phyloP scores from a whole-genome alignment of 2,797 vertebrate genomes.

The Eulemur albifrons region DNA sequence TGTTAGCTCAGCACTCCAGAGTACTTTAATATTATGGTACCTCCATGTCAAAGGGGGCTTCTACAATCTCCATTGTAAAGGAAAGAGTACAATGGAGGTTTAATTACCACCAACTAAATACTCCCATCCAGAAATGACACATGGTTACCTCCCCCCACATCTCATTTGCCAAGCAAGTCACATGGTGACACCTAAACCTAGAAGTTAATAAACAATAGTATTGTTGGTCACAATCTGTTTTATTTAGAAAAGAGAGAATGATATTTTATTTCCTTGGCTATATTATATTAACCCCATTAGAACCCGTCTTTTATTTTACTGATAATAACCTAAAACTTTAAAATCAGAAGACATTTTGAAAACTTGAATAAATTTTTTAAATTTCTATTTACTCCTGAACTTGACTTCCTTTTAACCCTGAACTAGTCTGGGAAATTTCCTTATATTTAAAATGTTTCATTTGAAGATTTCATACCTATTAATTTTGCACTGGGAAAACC shows the following conservation, averaged over 20 bases:
- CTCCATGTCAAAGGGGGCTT: background rate
- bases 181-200: background rate
- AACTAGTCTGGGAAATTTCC: background rate
- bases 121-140: background rate
- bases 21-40: background rate
- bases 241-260: slow-evolving; percentile 35
- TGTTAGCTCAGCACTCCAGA: background rate
- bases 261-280: background rate
- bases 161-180: slow-evolving; percentile 18
- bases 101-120: background rate
- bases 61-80: background rate
- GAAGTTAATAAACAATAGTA: background rate
- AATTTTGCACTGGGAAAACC: background rate
- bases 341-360: slow-evolving; percentile 37
- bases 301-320: background rate
- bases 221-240: background rate
- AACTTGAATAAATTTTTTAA: background rate
- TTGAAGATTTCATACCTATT: background rate
- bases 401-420: background rate
- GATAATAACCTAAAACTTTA: background rate
- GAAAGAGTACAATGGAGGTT: background rate
- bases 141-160: background rate
- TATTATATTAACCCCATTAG: background rate
- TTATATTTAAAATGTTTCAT: slow-evolving; percentile 11
- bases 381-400: slow-evolving; percentile 31